phyloP scores from a whole-genome alignment of 1,140 invertebrate species.

The Dryas iulia region DNA sequence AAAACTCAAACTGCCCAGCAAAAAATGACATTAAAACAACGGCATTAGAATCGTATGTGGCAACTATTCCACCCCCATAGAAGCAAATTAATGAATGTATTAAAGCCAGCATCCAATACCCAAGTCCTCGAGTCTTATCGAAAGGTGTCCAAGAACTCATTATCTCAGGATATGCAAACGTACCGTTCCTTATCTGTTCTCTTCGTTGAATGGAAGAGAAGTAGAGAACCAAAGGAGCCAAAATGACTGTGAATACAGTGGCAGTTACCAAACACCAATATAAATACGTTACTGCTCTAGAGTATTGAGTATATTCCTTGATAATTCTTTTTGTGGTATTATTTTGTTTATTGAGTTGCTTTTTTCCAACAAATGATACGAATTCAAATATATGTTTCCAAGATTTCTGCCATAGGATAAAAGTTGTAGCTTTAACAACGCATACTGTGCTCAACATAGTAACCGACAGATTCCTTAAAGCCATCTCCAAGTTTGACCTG shows the following conservation, averaged over 20 bases:
- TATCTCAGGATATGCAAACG: slow-evolving; percentile 56
- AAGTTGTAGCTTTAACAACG: slow-evolving; percentile 55
- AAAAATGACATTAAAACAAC: slow-evolving; percentile 65
- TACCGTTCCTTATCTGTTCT: slow-evolving; percentile 40
- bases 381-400: slow-evolving; percentile 56
- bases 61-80: slow-evolving; percentile 61
- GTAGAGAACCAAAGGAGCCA: slow-evolving; percentile 54
- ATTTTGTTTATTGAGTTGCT: slow-evolving; percentile 44
- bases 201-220: slow-evolving; percentile 39
- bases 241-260: slow-evolving; percentile 57
- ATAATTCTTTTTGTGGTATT: slow-evolving; percentile 37
- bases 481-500: slow-evolving; percentile 45
- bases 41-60: slow-evolving; percentile 59
- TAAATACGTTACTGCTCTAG: slow-evolving; percentile 55
- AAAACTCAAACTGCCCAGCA: slow-evolving; percentile 54
- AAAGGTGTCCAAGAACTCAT: slow-evolving; percentile 61
- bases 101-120: slow-evolving; percentile 45
- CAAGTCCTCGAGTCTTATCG: slow-evolving; percentile 49
- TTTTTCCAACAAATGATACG: slow-evolving; percentile 48
- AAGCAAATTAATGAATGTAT: slow-evolving; percentile 53
- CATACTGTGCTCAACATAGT: slow-evolving; percentile 63
- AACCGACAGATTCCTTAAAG: slow-evolving; percentile 57
- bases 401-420: slow-evolving; percentile 53
- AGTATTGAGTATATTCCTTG: slow-evolving; percentile 52
- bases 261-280: slow-evolving; percentile 56